Percentiles rank a stretch among this genome's conserved stretches.
Conservation (phyloP, 2,888 invertebrate genomes). For the Drosophila fungiperda region DNA sequence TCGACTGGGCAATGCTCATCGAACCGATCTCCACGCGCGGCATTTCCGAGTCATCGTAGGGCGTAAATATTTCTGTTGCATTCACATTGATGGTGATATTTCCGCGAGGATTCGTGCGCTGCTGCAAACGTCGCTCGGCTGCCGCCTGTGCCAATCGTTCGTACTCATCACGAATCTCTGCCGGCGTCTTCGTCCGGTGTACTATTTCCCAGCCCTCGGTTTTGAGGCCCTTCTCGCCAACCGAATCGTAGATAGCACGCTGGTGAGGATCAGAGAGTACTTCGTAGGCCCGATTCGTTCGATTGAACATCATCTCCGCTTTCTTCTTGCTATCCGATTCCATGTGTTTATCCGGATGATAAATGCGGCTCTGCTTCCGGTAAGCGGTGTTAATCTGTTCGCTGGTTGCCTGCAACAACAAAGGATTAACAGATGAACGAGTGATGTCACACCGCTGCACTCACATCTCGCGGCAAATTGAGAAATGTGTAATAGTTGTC, state of each 20-base stretch:
- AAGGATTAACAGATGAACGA: neutral
- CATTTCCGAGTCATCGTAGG: conserved; percentile 90
- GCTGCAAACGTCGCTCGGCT: conserved; percentile 94
- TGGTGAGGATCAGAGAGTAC: conserved; percentile 97
- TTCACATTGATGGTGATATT: conserved; percentile 94
- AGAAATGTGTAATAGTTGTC: conserved; percentile 96
- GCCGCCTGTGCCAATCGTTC: conserved; percentile 93
- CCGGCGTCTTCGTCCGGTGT: conserved; percentile 95
- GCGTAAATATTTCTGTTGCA: conserved; percentile 96
- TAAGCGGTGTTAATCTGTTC: conserved; percentile 98
- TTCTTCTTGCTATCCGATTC: conserved; percentile 93
- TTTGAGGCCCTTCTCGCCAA: conserved; percentile 95
- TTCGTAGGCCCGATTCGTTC: conserved; percentile 97
- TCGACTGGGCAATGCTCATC: conserved; percentile 96
- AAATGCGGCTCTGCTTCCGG: conserved; percentile 94
- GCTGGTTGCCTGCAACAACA: conserved; percentile 89
- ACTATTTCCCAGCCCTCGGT: conserved; percentile 98
- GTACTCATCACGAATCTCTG: conserved; percentile 98
- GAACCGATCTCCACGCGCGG: conserved; percentile 95
- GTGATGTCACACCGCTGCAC: conserved; percentile 61
- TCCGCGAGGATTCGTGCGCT: conserved; percentile 96
- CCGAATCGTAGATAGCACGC: conserved; percentile 96
- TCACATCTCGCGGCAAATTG: conserved; percentile 93
- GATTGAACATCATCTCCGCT: conserved; percentile 96
- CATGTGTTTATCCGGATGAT: conserved; percentile 98